Conservation (phyloP, 2,888 invertebrate species). For the Meiosimyza platycephala region DNA sequence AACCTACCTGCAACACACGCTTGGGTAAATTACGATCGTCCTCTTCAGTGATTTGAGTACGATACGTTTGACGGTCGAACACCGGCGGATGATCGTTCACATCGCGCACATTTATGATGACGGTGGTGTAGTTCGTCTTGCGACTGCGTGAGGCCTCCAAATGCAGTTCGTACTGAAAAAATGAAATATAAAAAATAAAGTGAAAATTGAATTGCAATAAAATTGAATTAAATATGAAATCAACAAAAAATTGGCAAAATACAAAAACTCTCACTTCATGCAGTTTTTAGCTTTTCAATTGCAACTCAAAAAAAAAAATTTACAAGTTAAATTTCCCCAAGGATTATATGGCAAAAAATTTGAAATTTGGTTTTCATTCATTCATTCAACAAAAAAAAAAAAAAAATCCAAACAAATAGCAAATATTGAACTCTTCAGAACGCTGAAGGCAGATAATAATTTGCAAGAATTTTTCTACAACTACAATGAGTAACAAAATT, state of each 20-base stretch:
- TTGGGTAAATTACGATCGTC: conserved; percentile 94
- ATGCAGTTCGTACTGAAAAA: conserved; percentile 86
- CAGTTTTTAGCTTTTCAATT: conserved; percentile 15
- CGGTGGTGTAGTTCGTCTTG: conserved; percentile 95
- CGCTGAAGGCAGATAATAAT: conserved; percentile 11
- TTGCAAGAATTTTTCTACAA: neutral
- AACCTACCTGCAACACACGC: conserved; percentile 87
- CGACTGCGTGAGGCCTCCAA: conserved; percentile 94
- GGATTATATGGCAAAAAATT: no score
- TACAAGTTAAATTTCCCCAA: no score
- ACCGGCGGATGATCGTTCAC: conserved; percentile 89
- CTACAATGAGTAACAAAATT: neutral
- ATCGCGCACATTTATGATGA: conserved; percentile 96
- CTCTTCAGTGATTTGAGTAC: conserved; percentile 95
- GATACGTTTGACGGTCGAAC: conserved; percentile 93
- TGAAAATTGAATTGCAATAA: conserved; percentile 27
- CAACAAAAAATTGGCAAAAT: neutral
- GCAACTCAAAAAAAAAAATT: no score
- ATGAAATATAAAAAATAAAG: conserved; percentile 26
- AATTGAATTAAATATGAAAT: conserved; percentile 2
- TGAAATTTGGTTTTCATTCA: neutral
- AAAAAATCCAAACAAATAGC: neutral
- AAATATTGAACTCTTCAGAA: neutral
- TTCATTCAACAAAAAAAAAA: neutral
- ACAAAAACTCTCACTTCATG: neutral